A percentile compares a stretch with the other conserved stretches of the same genome.
Conservation (phyloP, 1,140 invertebrate genomes). For the Zaprionus inermis region DNA sequence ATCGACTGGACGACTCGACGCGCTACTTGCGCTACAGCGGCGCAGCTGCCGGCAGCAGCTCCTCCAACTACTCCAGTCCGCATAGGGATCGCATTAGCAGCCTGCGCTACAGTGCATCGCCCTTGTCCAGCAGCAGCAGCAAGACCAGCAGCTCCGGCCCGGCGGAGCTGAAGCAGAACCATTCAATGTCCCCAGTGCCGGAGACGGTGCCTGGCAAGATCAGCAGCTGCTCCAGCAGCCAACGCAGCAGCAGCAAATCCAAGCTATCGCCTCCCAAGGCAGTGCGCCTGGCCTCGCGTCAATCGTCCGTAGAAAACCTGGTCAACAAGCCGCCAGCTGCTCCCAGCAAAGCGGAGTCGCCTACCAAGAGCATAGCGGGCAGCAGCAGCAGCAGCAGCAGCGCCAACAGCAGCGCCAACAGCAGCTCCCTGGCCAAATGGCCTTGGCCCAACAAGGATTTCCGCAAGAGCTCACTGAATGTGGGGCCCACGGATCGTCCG, state of each 20-base stretch:
- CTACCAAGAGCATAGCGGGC: constrained; percentile 77
- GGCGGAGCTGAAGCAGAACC: background rate
- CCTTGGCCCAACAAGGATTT: constrained; percentile 89
- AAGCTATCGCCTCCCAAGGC: constrained; percentile 76
- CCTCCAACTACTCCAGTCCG: constrained; percentile 87
- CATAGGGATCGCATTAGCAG: constrained; percentile 86
- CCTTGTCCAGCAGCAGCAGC: constrained; percentile 43
- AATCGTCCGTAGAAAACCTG: constrained; percentile 75
- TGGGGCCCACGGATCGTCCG: constrained; percentile 85
- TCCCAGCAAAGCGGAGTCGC: constrained; percentile 83
- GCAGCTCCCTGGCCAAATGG: constrained; percentile 83
- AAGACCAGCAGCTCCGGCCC: constrained; percentile 36
- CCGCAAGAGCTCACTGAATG: constrained; percentile 90
- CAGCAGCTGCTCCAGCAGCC: constrained; percentile 25
- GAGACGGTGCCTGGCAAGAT: background rate
- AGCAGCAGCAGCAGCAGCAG: constrained; percentile 28
- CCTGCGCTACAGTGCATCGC: constrained; percentile 64
- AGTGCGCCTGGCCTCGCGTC: constrained; percentile 62
- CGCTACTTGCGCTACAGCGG: constrained; percentile 86
- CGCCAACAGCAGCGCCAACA: background rate
- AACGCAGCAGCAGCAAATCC: constrained; percentile 55
- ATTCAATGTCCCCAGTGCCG: background rate
- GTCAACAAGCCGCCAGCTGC: constrained; percentile 85
- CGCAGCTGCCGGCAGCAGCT: constrained; percentile 85
- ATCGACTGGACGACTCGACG: constrained; percentile 87